A percentile compares a stretch with the other conserved stretches of the same genome.
phyloP scores from a whole-genome alignment of 2,113 vertebrate species.

The Jacana jacana region DNA sequence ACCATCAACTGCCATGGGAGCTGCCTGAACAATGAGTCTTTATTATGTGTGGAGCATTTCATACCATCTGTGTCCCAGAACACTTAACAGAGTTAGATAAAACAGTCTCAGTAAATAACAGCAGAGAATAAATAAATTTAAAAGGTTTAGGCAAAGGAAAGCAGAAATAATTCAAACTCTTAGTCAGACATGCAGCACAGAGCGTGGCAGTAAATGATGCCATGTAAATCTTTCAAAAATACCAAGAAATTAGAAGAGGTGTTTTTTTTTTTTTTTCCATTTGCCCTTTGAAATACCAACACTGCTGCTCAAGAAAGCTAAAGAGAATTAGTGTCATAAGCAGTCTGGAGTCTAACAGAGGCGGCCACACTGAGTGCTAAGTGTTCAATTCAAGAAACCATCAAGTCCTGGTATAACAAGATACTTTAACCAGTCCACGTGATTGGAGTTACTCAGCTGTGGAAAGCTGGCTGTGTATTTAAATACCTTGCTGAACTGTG shows the following conservation, averaged over 20 bases:
- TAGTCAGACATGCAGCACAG: not conserved
- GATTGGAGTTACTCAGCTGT: not conserved
- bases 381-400: not conserved
- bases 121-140: conserved; percentile 21
- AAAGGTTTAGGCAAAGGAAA: conserved; percentile 15
- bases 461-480: not conserved
- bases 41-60: conserved; percentile 8
- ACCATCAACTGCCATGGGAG: conserved; percentile 2
- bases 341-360: not conserved
- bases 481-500: not conserved
- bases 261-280: not conserved
- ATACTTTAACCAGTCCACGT: not conserved
- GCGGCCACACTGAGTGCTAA: not conserved
- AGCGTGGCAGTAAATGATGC: not conserved
- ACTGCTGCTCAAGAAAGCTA: not conserved
- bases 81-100: conserved; percentile 32
- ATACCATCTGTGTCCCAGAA: not conserved
- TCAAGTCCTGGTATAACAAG: not conserved
- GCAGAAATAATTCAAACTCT: conserved; percentile 1
- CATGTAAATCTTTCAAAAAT: not conserved
- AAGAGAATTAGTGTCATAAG: conserved; percentile 13
- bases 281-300: not conserved
- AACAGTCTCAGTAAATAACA: conserved; percentile 33
- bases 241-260: not conserved
- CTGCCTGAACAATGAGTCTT: conserved; percentile 29